phyloP scores from a whole-genome alignment of 2,113 vertebrate species.

The Panthera leo region DNA sequence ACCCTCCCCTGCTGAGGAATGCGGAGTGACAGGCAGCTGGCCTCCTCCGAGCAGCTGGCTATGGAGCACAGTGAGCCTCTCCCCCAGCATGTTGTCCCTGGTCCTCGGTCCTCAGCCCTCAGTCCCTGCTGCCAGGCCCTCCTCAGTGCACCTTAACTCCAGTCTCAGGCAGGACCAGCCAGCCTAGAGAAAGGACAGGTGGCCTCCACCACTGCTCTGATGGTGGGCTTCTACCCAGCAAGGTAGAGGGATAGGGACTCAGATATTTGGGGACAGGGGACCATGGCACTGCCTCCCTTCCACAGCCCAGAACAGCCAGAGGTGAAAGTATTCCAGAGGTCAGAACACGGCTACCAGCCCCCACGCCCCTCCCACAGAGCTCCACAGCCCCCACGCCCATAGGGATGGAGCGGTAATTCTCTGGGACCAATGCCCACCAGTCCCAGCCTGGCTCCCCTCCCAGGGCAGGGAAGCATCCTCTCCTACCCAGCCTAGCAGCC shows the following conservation, averaged over 20 bases:
- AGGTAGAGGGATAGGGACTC: not conserved
- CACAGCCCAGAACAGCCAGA: not conserved
- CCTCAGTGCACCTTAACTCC: too few species aligned
- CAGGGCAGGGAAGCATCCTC: too few species aligned
- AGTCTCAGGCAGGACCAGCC: not conserved
- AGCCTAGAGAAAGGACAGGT: not conserved
- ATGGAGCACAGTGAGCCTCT: not conserved
- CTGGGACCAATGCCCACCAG: not conserved
- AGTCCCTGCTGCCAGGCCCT: not conserved
- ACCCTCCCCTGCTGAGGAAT: constrained; percentile 66
- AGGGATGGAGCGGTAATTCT: not conserved
- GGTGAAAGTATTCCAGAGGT: not conserved
- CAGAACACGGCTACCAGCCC: not conserved
- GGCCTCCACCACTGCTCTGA: not conserved
- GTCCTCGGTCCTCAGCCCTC: not conserved
- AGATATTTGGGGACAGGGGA: not conserved
- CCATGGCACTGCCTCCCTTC: not conserved
- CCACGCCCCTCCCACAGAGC: not conserved
- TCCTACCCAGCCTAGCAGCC: not conserved
- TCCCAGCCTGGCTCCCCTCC: not conserved
- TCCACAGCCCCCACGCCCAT: rapidly evolving
- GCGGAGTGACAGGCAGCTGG: constrained; percentile 56
- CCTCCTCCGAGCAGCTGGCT: not conserved
- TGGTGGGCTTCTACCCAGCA: rapidly evolving
- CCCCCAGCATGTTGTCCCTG: not conserved